These are phyloP conservation scores for Psettodes erumei DNA, from an alignment of 2,113 vertebrate species.

Conservation along the genomic window DNA sequence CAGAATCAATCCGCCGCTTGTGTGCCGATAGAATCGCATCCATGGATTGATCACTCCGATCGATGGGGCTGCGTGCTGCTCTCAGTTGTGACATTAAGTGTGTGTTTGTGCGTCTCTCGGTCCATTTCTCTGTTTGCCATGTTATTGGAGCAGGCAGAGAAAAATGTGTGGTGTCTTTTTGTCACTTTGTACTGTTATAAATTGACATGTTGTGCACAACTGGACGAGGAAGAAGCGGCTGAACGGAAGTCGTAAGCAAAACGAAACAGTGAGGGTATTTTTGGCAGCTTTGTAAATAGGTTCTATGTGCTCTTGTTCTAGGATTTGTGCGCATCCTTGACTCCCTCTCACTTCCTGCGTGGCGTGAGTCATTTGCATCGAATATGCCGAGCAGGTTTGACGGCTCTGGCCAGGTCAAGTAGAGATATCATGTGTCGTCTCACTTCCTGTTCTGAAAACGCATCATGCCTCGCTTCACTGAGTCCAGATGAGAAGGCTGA, in stretches of 20 bases:
- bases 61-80: conserved; percentile 37
- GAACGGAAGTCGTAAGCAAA: background rate
- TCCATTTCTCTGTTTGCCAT: background rate
- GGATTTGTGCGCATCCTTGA: too few species aligned
- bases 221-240: background rate
- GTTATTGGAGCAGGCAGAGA: background rate
- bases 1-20: conserved; percentile 44
- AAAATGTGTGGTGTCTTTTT: background rate
- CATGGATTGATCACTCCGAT: conserved; percentile 52
- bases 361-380: background rate
- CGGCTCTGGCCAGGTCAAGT: background rate
- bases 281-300: background rate
- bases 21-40: conserved; percentile 28
- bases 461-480: background rate
- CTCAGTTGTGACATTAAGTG: conserved; percentile 14
- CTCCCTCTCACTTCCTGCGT: background rate
- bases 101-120: background rate
- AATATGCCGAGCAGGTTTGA: background rate
- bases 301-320: background rate
- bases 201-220: background rate
- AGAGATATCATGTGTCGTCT: background rate
- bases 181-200: background rate
- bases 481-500: background rate
- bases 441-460: background rate
- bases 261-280: background rate